Evolutionary conservation across 2,888 invertebrate genomes (phyloP).

Genomic region (Rhopalosiphum nymphaeae): DNA sequence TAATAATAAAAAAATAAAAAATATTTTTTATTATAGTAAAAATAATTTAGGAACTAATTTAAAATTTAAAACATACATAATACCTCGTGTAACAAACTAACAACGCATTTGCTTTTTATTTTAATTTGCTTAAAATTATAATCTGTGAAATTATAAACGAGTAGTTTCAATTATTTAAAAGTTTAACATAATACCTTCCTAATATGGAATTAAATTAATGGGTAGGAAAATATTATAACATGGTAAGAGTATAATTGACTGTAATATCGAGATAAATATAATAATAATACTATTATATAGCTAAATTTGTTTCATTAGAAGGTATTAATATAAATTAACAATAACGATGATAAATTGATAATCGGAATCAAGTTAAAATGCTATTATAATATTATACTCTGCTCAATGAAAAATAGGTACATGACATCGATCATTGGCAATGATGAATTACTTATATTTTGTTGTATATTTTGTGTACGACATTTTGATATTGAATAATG

Average conservation of each 20-base stretch:
- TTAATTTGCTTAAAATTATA: not conserved
- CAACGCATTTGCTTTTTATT: not conserved
- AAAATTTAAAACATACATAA: not conserved
- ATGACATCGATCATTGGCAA: not conserved
- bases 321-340: not conserved
- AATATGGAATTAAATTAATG: not conserved
- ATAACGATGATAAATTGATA: slow-evolving; percentile 7
- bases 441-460: not conserved
- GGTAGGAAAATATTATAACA: not conserved
- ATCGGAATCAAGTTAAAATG: not conserved
- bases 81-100: not conserved
- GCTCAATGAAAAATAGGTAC: not conserved
- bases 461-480: not conserved
- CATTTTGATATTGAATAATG: slow-evolving; percentile 22
- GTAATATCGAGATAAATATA: not conserved
- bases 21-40: not conserved
- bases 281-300: not conserved
- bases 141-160: not conserved
- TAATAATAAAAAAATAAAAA: too few species aligned
- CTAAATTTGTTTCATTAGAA: not conserved
- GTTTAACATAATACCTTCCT: not conserved
- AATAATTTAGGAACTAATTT: not conserved
- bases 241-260: not conserved
- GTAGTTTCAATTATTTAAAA: not conserved
- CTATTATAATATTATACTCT: not conserved